Evolutionary conservation across 1,140 invertebrate species (phyloP), one percentile per base, ranked within the genome.

Genomic region (Drosophila carrolli): DNA sequence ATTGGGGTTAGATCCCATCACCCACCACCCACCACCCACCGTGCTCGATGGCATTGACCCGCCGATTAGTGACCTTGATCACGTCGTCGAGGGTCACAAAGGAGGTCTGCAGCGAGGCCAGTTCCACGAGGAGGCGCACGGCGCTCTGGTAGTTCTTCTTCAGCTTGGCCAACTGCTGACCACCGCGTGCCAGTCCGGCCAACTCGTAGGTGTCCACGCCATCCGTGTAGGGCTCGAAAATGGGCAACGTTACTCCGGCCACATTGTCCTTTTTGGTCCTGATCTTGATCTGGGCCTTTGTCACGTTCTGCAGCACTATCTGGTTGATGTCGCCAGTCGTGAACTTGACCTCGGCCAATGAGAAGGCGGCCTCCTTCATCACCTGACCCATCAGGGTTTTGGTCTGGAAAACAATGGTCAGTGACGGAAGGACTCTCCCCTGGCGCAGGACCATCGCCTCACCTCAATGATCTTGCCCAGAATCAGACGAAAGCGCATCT

Each of bases 21-120:
- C 29, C 29, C 92, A 98, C 97, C 98, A n/a, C n/a, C n/a, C 29
- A 8, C 29, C 8, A 29, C 93, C 93, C 92, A 98, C 97, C 98
- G 93, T 99, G 98, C 93, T 99, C 99, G 93, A 99, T 99, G 88
- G 99, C 99, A 93, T 99, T 99, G 5, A 99, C 99, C 95, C 99
- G 96, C 77, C 99, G 95, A 93, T 99, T 99, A 13, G 98, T 99
- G 40, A 98, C 96, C 93, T 99, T 99, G 74, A 99, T 99, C 16
- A 98, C 98, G 93, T 99, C 98, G 93, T 99, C 98, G 37, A 99
- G 93, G 38, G 98, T 99, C 4, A 99, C 97, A 92, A 99, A 99
- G 41, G 98, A 99, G 7, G 98, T 99, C 93, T 99, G 98, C 46
- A 99, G 92, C 5, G 98, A 99, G 11, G 98, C 98, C 79, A 99